Conservation (phyloP, 2,113 vertebrate species). For the Leucosticte australis region DNA sequence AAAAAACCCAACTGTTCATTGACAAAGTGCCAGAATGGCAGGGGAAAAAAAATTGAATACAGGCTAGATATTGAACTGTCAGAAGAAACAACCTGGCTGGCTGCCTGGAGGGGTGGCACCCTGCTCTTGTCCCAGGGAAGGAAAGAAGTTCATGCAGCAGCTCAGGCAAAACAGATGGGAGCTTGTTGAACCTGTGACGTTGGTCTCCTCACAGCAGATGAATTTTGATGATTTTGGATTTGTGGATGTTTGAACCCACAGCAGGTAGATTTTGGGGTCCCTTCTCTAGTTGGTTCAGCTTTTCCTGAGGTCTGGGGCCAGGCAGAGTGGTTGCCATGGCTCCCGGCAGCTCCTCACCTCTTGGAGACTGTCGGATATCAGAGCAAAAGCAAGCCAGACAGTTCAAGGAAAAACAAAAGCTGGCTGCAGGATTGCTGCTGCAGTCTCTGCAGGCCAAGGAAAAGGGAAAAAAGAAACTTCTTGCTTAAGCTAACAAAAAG, state of each 20-base stretch:
- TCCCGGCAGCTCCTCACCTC: neutral
- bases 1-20: neutral
- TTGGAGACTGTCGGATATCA: neutral
- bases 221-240: neutral
- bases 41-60: neutral
- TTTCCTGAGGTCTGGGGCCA: neutral
- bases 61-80: neutral
- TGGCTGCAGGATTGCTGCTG: neutral
- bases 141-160: neutral
- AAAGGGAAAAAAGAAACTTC: neutral
- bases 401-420: neutral
- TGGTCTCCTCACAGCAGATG: neutral
- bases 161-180: neutral
- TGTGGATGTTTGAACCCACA: neutral
- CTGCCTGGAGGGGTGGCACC: too few relatives aligned
- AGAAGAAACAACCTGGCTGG: neutral
- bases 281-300: neutral
- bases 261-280: neutral
- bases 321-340: neutral
- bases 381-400: neutral
- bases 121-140: neutral
- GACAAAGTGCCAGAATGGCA: neutral
- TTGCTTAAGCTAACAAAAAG: neutral
- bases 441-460: neutral
- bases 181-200: neutral